Evolutionary conservation across 30 jellyfish, hydroid and myxozoan species (phyloP).

Genomic region (Sanderia malayensis): DNA sequence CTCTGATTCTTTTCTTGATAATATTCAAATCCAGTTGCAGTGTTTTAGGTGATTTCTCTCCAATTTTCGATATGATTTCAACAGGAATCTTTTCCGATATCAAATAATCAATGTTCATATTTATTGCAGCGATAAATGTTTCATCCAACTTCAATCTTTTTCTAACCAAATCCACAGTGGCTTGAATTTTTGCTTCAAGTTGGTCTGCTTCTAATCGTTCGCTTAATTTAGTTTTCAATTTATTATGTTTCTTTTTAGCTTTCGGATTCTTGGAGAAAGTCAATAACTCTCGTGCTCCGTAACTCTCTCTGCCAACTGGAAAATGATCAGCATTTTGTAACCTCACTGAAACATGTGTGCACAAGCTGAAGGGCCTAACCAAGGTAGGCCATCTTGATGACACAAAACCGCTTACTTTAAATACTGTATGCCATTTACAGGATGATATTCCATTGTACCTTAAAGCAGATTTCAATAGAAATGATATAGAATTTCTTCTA

Average conservation of each 20-base stretch:
- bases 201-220: conserved; percentile 12
- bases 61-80: conserved; percentile 14
- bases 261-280: conserved; percentile 5
- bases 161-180: conserved; percentile 30
- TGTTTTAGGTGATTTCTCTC: conserved; percentile 31
- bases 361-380: background rate
- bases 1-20: conserved; percentile 36
- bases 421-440: too few species aligned
- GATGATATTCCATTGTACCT: too few species aligned
- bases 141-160: conserved; percentile 32
- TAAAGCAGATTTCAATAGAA: too few species aligned
- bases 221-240: conserved; percentile 5
- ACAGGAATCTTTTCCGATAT: conserved; percentile 19
- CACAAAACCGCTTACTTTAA: too few species aligned
- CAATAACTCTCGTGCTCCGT: background rate
- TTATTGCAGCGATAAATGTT: background rate
- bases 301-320: background rate
- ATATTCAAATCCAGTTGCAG: conserved; percentile 16
- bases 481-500: too few species aligned
- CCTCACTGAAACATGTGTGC: background rate
- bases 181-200: conserved; percentile 30
- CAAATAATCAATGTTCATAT: conserved; percentile 29
- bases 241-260: background rate
- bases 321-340: background rate
- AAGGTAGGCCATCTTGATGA: too few species aligned